phyloP scores from a whole-genome alignment of 37 sponge, comb jelly and placozoan genomes.

The Diacarnus erythraeanus region DNA sequence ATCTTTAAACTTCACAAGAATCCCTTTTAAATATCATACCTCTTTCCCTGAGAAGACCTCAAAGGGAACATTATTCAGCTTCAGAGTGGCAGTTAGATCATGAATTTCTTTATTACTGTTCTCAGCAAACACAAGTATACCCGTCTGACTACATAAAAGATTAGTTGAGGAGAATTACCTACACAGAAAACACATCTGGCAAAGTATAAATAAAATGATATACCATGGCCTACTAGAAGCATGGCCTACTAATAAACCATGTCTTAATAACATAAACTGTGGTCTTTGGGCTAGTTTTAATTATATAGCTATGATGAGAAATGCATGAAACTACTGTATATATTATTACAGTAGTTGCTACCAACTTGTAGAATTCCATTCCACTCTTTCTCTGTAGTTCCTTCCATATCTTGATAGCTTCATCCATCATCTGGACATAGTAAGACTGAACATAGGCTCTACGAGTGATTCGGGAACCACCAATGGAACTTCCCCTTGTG shows the following conservation, averaged over 20 bases:
- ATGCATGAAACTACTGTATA: background rate
- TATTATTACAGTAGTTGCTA: no score
- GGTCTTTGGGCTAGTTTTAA: background rate
- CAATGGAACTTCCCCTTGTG: slow-evolving; percentile 90
- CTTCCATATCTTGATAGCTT: slow-evolving; percentile 73
- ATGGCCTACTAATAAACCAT: no score
- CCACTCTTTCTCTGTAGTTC: slow-evolving; percentile 66
- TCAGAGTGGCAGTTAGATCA: background rate
- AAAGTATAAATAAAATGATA: no score
- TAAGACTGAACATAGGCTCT: slow-evolving; percentile 49
- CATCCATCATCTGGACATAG: slow-evolving; percentile 84
- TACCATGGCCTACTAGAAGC: no score
- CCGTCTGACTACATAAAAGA: slow-evolving; percentile 36
- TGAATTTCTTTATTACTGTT: background rate
- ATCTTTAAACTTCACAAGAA: no score
- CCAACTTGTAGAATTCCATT: slow-evolving; percentile 55
- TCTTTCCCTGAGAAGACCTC: slow-evolving; percentile 17
- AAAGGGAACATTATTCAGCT: background rate
- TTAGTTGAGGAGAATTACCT: no score
- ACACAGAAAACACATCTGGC: no score
- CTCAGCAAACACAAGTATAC: slow-evolving; percentile 52
- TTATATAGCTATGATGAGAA: background rate
- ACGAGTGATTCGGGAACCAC: slow-evolving; percentile 76
- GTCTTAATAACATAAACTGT: no score
- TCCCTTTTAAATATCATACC: background rate